Evolutionary conservation across 1,140 invertebrate species (phyloP), one percentile per base, ranked within the genome.

Genomic region (Platyscapa corneri): DNA sequence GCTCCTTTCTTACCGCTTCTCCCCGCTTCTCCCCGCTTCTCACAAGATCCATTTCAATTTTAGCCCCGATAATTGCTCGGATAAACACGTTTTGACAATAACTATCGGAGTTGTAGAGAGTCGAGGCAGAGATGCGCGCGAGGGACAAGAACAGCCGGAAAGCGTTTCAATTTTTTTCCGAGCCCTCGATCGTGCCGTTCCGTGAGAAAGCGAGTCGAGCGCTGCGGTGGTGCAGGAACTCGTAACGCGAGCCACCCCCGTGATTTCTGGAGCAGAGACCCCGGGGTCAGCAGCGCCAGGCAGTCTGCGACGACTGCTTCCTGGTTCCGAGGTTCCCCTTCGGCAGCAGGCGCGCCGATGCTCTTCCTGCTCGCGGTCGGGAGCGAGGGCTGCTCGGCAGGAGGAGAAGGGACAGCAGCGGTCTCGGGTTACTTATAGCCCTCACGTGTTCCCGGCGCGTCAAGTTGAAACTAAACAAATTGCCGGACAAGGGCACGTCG

Each of bases 391-490:
- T 7, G 6, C 27, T 8, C 14, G 3, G 65, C 37, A 10, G n/a
- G 12, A 34, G n/a, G 27, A 12, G 49, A 3, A 37, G 80, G 83
- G 78, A 65, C 84, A 78, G 39, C 34, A 56, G 39, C n/a, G 64
- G 78, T 90, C 88, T 92, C 89, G 42, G 76, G 76, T 92, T 91
- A 91, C 91, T 88, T 88, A 89, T 90, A 82, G 88, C 84, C 88
- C 88, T 86, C 91, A 90, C 89, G 88, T 90, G 90, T 81, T 89
- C 82, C 34, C 12, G 79, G 14, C 70, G 87, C 87, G 89, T 92
- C 90, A 91, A 89, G 87, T 90, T 92, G 86, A 90, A 91, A 90
- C 89, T 89, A 90, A 90, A 92, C 89, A 91, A 92, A 92, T 91
- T 90, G 89, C 88, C 87, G 78, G 86, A 88, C 77, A 82, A 87